A percentile compares a stretch with the other conserved stretches of the same genome.
phyloP scores from a whole-genome alignment of 1,140 invertebrate genomes.

The Drosophila tristis region DNA sequence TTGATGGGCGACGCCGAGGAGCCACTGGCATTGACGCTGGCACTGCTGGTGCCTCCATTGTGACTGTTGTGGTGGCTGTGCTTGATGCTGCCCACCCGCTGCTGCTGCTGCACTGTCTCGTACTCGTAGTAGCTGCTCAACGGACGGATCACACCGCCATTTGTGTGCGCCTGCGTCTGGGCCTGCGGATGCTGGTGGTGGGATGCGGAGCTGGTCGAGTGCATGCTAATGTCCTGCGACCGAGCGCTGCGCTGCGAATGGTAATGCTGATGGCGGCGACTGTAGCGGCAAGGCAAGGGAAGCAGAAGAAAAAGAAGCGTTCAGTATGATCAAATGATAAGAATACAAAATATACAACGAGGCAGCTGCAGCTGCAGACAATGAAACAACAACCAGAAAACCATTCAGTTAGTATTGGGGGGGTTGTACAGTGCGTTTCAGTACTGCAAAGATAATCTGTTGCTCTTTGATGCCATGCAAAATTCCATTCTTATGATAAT shows the following conservation, averaged over 20 bases:
- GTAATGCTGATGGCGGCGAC: conserved; percentile 89
- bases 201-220: conserved; percentile 54
- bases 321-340: conserved; percentile 7
- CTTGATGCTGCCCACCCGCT: conserved; percentile 83
- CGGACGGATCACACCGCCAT: conserved; percentile 85
- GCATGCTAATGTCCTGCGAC: conserved; percentile 85
- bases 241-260: conserved; percentile 90
- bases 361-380: too few relatives aligned
- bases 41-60: conserved; percentile 6
- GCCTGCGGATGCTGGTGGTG: conserved; percentile 24
- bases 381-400: too few relatives aligned
- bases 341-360: too few relatives aligned
- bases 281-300: conserved; percentile 65
- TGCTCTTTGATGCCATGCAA: too few relatives aligned
- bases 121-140: conserved; percentile 94
- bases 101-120: conserved; percentile 88
- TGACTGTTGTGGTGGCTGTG: conserved; percentile 58
- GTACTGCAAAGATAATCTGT: not conserved
- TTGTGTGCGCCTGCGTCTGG: conserved; percentile 25
- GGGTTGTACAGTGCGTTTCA: not conserved
- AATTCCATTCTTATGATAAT: too few relatives aligned
- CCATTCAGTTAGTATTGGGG: not conserved
- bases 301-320: conserved; percentile 17
- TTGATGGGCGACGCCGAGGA: conserved; percentile 65
- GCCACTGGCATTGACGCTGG: conserved; percentile 11